Base-by-base conservation (phyloP, 30 jellyfish, hydroid and myxozoan species). In the Phacellophora camtschatica region DNA sequence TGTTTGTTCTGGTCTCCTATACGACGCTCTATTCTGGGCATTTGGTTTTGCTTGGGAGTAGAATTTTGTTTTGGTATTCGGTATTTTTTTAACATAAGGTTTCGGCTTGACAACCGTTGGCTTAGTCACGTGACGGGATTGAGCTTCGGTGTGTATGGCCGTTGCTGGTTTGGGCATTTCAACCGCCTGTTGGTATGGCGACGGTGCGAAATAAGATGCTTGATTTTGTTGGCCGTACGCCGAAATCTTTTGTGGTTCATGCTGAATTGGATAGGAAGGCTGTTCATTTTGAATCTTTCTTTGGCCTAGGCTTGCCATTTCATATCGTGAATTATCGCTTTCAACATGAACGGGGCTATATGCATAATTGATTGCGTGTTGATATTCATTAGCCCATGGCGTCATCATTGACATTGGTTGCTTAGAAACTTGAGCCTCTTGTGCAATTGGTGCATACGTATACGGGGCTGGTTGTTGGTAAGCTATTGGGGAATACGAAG, bases 51-150 rank as follows among this genome's bases (percentile, higher is more conserved):
- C 51, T 75, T 37, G 58, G 13, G 72, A 55, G 46, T 50, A 57
- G 45, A 28, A 62, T 74, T 70, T 61, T 57, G 90, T 22, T 20
- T 41, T 64, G 18, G 53, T 24, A 24, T 19, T 23, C 35, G 71
- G 84, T 48, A 29, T 41, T 23, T 23, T 10, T 49, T 41, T 32
- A 45, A 34, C 29, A 12, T 29, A 20, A 31, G 48, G 72, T 24
- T 48, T 46, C 35, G 65, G 81, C 31, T 39, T 48, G 16, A 62
- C 34, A 24, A 59, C 32, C 48, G 54, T 29, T 63, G 89, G 74
- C 74, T 77, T 80, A 29, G 71, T 64, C 33, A 80, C 68, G 41
- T 80, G 91, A 34, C 91, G 80, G 2, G 91, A 80, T 36, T 80
- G 77, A 23, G 77, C 91, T 11, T 80, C 82, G 1, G 84, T 46